A percentile compares a stretch with the other conserved stretches of the same genome.
Evolutionary conservation across 35 echinoderm and acorn worm genomes (phyloP).

Genomic region (Strongylocentrotus purpuratus): DNA sequence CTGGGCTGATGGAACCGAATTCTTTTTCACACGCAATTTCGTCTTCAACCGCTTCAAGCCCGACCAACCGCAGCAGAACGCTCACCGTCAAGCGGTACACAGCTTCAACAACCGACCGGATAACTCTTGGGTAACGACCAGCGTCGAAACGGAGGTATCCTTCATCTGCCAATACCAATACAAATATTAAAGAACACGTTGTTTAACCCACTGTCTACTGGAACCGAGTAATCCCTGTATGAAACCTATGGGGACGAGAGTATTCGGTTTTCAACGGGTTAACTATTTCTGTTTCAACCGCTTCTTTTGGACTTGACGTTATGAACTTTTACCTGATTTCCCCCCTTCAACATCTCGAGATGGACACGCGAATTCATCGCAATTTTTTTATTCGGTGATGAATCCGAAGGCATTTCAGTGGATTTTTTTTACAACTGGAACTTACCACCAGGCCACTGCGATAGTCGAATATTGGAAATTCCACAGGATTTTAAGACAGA

Average conservation of each 20-base stretch:
- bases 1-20: slow-evolving; percentile 44
- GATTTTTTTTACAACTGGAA: not conserved
- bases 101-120: slow-evolving; percentile 37
- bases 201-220: not conserved
- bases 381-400: too few relatives aligned
- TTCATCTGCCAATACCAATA: slow-evolving; percentile 54
- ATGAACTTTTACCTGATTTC: not conserved
- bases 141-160: slow-evolving; percentile 37
- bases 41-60: slow-evolving; percentile 47
- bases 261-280: too few relatives aligned
- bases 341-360: not conserved
- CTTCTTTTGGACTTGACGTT: not conserved
- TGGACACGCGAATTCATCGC: too few relatives aligned
- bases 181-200: not conserved
- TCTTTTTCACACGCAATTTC: not conserved
- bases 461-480: not conserved
- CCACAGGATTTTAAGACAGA: not conserved
- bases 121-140: slow-evolving; percentile 22
- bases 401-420: not conserved
- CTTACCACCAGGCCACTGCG: not conserved
- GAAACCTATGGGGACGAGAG: too few relatives aligned
- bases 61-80: slow-evolving; percentile 47
- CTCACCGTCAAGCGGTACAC: slow-evolving; percentile 29
- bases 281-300: not conserved
- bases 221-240: too few relatives aligned